Conservation (phyloP, 2,797 vertebrate species). For the Myripristis murdjan region DNA sequence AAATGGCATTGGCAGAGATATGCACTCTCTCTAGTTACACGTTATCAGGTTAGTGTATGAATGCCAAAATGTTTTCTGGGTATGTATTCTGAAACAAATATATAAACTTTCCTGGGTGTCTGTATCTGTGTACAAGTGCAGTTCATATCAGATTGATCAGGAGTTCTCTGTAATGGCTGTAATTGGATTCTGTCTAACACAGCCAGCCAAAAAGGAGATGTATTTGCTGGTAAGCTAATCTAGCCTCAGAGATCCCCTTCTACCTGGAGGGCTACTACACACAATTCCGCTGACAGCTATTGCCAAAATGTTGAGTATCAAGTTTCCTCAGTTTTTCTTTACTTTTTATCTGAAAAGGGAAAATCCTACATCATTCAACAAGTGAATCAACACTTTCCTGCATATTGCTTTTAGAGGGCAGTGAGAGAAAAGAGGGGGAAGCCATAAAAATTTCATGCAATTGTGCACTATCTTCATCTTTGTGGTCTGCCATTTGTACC, state of each 20-base stretch:
- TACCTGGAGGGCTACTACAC: neutral
- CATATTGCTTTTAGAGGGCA: neutral
- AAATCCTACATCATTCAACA: neutral
- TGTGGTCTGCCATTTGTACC: neutral
- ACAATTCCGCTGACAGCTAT: no score
- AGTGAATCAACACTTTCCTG: no score
- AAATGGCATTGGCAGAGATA: no score
- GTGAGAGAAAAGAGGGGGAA: neutral
- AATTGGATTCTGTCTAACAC: slow-evolving; percentile 49
- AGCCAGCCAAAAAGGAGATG: slow-evolving; percentile 26
- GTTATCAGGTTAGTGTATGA: no score
- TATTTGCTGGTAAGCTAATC: slow-evolving; percentile 36
- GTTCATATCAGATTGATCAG: slow-evolving; percentile 27
- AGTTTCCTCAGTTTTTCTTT: neutral
- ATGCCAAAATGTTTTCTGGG: neutral
- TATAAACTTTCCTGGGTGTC: neutral
- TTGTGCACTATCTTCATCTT: neutral
- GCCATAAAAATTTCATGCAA: neutral
- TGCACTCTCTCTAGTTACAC: no score
- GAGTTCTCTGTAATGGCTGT: slow-evolving; percentile 39
- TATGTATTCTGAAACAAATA: no score
- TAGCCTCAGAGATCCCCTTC: slow-evolving; percentile 7
- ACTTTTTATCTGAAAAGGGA: neutral
- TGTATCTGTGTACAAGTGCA: slow-evolving; percentile 1
- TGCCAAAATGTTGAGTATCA: slow-evolving; percentile 5